Conservation (phyloP, 2,113 vertebrate genomes). For the Pelmatolapia mariae region DNA sequence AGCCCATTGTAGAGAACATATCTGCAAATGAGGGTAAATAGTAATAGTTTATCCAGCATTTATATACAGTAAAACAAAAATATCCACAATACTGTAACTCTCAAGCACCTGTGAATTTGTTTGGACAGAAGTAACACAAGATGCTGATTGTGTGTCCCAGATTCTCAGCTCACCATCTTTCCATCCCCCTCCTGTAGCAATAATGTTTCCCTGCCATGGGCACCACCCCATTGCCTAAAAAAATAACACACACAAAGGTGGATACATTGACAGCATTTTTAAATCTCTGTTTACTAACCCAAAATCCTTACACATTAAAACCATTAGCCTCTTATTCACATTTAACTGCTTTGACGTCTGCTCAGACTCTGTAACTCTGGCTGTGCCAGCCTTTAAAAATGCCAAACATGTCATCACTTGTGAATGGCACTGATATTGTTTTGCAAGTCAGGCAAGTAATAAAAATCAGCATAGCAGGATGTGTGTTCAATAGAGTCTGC, state of each 20-base stretch:
- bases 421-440: not conserved
- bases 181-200: slow-evolving; percentile 76
- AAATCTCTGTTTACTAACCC: not conserved
- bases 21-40: slow-evolving; percentile 42
- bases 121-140: slow-evolving; percentile 53
- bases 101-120: slow-evolving; percentile 76
- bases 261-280: not conserved
- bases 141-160: slow-evolving; percentile 68
- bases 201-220: slow-evolving; percentile 71
- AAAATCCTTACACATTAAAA: not conserved
- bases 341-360: not conserved
- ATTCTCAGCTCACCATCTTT: slow-evolving; percentile 72
- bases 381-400: not conserved
- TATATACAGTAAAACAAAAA: not conserved
- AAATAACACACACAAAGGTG: not conserved
- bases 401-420: not conserved
- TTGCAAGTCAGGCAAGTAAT: not conserved
- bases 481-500: not conserved
- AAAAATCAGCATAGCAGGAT: not conserved
- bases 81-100: not conserved
- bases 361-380: not conserved
- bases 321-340: not conserved
- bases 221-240: slow-evolving; percentile 75
- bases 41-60: not conserved
- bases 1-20: slow-evolving; percentile 77